These are phyloP conservation scores for Achlya flavicornis DNA, from an alignment of 2,888 invertebrate species.

Conservation along the genomic window DNA sequence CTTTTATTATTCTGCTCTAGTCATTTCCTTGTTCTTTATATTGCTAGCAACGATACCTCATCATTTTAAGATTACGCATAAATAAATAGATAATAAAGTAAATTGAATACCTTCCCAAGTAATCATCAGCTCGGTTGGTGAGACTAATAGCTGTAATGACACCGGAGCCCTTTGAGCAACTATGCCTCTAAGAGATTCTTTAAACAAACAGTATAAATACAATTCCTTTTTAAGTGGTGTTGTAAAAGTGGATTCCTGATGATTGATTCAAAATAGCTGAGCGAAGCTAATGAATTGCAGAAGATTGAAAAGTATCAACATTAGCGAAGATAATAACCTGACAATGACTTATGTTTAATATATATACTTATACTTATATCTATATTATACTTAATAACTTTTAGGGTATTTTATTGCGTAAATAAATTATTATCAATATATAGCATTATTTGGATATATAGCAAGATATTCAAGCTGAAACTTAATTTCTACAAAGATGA, in stretches of 20 bases:
- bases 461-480: too few species aligned
- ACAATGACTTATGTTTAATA: too few species aligned
- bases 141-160: conserved; percentile 69
- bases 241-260: conserved; percentile 33
- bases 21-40: conserved; percentile 39
- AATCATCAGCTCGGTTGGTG: conserved; percentile 57
- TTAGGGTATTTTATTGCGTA: too few species aligned
- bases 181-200: conserved; percentile 39
- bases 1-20: conserved; percentile 42
- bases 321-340: too few species aligned
- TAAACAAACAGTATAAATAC: conserved; percentile 51
- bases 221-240: conserved; percentile 29
- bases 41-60: conserved; percentile 60
- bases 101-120: conserved; percentile 77
- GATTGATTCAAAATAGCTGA: background rate
- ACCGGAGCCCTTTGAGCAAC: conserved; percentile 70
- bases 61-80: conserved; percentile 76
- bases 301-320: background rate
- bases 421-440: too few species aligned
- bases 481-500: too few species aligned
- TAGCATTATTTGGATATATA: too few species aligned
- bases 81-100: conserved; percentile 83
- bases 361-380: too few species aligned
- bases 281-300: background rate
- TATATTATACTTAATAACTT: too few species aligned